A percentile compares a stretch with the other conserved stretches of the same genome.
Evolutionary conservation across 2,888 invertebrate genomes (phyloP).

Genomic region (Oegoconia quadripuncta): DNA sequence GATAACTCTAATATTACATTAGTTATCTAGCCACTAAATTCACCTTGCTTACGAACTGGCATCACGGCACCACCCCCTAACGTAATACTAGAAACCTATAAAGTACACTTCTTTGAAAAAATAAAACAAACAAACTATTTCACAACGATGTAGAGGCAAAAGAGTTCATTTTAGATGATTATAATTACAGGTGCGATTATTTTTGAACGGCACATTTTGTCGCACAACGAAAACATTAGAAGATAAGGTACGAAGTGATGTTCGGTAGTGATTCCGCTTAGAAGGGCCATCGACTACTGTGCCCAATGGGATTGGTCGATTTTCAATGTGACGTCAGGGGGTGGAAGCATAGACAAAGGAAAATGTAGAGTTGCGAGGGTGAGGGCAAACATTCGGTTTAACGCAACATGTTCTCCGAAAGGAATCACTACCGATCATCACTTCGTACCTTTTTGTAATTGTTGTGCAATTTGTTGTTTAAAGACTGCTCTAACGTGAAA

Average conservation of each 20-base stretch:
- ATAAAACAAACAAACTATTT: conserved; percentile 57
- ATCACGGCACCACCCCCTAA: conserved; percentile 80
- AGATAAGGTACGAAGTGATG: conserved; percentile 52
- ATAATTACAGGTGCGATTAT: conserved; percentile 56
- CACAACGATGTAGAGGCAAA: conserved; percentile 42
- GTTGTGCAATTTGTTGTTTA: no score
- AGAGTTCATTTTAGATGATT: conserved; percentile 60
- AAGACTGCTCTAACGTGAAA: no score
- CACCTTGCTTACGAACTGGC: conserved; percentile 89
- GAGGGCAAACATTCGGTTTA: conserved; percentile 36
- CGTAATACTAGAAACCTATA: conserved; percentile 63
- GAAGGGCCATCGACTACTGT: conserved; percentile 70
- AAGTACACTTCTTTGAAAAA: conserved; percentile 42
- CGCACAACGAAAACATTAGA: conserved; percentile 70
- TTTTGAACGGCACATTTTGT: conserved; percentile 56
- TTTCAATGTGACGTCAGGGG: conserved; percentile 80
- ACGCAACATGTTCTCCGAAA: neutral
- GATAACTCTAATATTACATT: no score
- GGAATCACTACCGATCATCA: no score
- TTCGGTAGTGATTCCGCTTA: conserved; percentile 61
- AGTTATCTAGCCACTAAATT: no score
- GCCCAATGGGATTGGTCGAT: conserved; percentile 81
- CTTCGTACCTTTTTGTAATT: no score
- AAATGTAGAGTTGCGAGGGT: conserved; percentile 45
- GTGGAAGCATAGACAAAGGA: conserved; percentile 72